Evolutionary conservation across 2,797 vertebrate genomes (phyloP).

Genomic region (Antennarius maculatus): DNA sequence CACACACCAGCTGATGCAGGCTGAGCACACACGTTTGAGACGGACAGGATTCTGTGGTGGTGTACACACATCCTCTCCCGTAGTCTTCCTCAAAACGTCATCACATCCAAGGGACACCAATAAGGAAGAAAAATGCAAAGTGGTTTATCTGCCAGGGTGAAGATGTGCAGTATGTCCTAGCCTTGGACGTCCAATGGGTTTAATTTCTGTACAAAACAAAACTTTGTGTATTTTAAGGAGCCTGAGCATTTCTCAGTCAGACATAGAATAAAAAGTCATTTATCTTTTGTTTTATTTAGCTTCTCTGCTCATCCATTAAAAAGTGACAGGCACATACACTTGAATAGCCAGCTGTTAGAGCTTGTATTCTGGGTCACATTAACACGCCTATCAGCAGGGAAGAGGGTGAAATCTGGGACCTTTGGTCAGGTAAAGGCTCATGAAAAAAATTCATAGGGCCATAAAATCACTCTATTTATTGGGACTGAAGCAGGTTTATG

Average conservation of each 20-base stretch:
- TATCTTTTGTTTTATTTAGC: constrained; percentile 8
- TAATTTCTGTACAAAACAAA: constrained; percentile 11
- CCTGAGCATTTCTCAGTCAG: constrained; percentile 2
- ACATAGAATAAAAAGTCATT: neutral
- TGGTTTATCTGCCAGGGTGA: constrained; percentile 34
- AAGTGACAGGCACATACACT: constrained; percentile 21
- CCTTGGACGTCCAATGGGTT: neutral
- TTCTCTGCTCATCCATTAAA: constrained; percentile 18
- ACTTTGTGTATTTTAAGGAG: constrained; percentile 39
- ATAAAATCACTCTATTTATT: constrained; percentile 28
- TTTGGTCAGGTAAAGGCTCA: constrained; percentile 25
- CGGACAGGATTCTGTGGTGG: constrained; percentile 35
- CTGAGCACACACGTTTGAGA: constrained; percentile 39
- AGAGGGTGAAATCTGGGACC: neutral
- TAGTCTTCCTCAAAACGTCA: constrained; percentile 50
- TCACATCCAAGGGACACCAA: constrained; percentile 62
- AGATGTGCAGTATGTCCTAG: constrained; percentile 17
- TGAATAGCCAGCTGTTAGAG: constrained; percentile 9
- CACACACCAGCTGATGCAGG: constrained; percentile 47
- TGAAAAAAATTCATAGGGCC: constrained; percentile 32
- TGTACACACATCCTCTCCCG: constrained; percentile 26
- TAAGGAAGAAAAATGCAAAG: constrained; percentile 42
- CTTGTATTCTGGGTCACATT: constrained; percentile 16
- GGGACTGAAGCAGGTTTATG: constrained; percentile 3
- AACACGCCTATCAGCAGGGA: constrained; percentile 10